A percentile compares a stretch with the other conserved stretches of the same genome.
Conservation (phyloP, 2,113 vertebrate genomes). For the Castor canadensis region DNA sequence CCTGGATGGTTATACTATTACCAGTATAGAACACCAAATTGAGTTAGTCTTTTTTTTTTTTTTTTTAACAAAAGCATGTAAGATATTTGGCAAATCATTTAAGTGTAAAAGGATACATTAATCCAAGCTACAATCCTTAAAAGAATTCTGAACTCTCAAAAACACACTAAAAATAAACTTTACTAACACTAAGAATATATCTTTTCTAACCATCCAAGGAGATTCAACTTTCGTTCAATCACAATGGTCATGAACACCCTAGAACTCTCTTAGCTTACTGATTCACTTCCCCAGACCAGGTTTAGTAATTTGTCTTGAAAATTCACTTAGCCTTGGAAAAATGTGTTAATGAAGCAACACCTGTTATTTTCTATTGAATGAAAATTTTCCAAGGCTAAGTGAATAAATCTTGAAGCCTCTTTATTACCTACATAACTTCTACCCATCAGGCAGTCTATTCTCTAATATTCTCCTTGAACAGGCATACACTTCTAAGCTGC, state of each 20-base stretch:
- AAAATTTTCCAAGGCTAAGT: slow-evolving; percentile 22
- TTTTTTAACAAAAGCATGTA: not conserved
- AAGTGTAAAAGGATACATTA: not conserved
- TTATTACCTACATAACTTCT: slow-evolving; percentile 46
- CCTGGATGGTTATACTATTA: not conserved
- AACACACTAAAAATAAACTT: slow-evolving; percentile 32
- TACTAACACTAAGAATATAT: not conserved
- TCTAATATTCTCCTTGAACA: slow-evolving; percentile 9
- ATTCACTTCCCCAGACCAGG: not conserved
- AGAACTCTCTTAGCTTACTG: not conserved
- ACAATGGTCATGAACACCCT: not conserved
- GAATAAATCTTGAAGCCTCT: not conserved
- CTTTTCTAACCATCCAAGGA: not conserved
- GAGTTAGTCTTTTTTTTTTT: not conserved
- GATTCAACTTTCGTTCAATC: not conserved
- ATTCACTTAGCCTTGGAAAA: not conserved
- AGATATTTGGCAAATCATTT: not conserved
- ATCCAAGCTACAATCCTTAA: slow-evolving; percentile 1
- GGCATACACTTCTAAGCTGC: not conserved
- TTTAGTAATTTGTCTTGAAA: not conserved
- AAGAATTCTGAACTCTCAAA: slow-evolving; percentile 46
- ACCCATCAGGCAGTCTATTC: not conserved
- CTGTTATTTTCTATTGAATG: slow-evolving; percentile 18
- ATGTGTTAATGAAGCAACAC: not conserved
- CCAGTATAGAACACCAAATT: slow-evolving; percentile 1